Evolutionary conservation across 2,113 vertebrate genomes (phyloP), one percentile per base, ranked within the genome.

Genomic region (Neodontobutis hainanensis): DNA sequence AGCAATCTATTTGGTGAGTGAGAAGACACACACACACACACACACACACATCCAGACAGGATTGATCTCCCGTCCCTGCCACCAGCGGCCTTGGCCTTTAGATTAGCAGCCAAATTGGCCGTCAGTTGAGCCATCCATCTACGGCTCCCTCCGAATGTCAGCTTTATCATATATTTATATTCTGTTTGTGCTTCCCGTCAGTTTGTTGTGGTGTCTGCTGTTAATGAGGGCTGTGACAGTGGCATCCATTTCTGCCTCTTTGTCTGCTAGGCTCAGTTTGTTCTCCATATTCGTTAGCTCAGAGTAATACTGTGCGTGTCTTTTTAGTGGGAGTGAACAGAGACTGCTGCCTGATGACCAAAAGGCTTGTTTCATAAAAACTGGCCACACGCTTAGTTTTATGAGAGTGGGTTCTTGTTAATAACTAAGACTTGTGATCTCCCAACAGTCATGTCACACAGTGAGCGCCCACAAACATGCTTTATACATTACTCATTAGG

Each of bases 1-100:
- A 99, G 96, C 90, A 98, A 97, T 93, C 94, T 99, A 82, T 99
- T 98, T 92, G 97, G 97, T 98, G 88, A 97, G 97, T 95, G 90
- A 53, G 6, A 61, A 44, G 53, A 38, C 52, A 46, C 60, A 60
- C 67, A 15, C 72, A 43, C 63, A 47, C 66, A 46, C 53, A 59
- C 76, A 67, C 64, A 61, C 47, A 42, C 57, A 15, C 61, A 40
- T 60, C 55, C 59, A 64, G 56, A 32, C 65, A 36, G 44, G 65
- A 86, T 87, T 88, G 77, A 83, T 86, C 78, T 77, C 36, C 42
- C 34, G 73, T 83, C 73, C 70, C 73, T 45, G 80, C 68, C 60
- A 68, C 70, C 68, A 60, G 74, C 58, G 65, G 81, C 70, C 81
- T 76, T 83, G 81, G 73, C 72, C 85, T 89, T 87, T 82, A 74